Evolutionary conservation across 2,797 vertebrate species (phyloP).

Genomic region (Anomalospiza imberbis): DNA sequence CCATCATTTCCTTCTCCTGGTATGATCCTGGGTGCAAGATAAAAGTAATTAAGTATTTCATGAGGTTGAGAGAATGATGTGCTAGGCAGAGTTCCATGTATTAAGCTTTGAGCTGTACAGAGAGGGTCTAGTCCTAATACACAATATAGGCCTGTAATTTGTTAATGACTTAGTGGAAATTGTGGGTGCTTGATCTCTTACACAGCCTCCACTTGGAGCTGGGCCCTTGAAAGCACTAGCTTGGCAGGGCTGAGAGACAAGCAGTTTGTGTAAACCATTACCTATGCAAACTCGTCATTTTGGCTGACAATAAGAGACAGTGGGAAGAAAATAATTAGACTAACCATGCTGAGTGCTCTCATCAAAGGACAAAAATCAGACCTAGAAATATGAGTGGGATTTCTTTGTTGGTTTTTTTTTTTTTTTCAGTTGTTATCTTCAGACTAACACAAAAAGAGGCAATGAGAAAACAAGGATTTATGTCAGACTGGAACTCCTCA

Average conservation of each 20-base stretch:
- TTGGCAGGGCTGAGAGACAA: neutral
- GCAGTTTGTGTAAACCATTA: constrained; percentile 7
- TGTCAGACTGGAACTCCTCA: neutral
- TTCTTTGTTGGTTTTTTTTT: neutral
- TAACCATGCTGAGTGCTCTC: constrained; percentile 6
- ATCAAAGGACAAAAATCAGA: constrained; percentile 18
- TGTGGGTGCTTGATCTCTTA: neutral
- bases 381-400: neutral
- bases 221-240: neutral
- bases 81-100: neutral
- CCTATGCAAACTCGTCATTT: constrained; percentile 34
- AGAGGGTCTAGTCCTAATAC: neutral
- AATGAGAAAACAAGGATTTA: neutral
- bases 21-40: neutral
- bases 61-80: neutral
- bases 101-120: neutral
- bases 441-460: neutral
- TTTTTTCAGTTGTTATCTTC: neutral
- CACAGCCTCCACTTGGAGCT: neutral
- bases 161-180: neutral
- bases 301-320: neutral
- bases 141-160: neutral
- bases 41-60: neutral
- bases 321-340: constrained; percentile 62
- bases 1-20: neutral